Percentiles rank a stretch among this genome's conserved stretches.
These are phyloP conservation scores for Bombus waltoni DNA, from an alignment of 1,140 invertebrate genomes.

Conservation along the genomic window DNA sequence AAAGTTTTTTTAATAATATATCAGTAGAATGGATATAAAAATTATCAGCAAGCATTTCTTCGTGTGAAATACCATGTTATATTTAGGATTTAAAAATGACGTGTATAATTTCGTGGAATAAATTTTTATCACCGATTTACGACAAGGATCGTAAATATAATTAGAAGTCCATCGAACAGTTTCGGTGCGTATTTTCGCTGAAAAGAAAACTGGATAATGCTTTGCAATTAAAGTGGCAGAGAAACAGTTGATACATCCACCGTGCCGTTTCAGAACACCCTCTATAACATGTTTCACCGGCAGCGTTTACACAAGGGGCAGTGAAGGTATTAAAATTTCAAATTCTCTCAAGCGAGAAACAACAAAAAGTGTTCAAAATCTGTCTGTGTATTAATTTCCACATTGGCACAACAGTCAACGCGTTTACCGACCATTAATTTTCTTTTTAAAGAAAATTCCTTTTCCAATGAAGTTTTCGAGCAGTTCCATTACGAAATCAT, in stretches of 20 bases:
- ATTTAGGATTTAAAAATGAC: neutral
- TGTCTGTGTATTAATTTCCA: conserved; percentile 19
- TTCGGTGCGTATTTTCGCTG: neutral
- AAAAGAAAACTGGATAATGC: neutral
- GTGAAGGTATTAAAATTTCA: conserved; percentile 55
- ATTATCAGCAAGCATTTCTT: neutral
- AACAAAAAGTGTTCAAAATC: conserved; percentile 36
- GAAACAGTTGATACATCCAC: conserved; percentile 25
- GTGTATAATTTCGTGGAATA: neutral
- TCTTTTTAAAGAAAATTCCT: neutral
- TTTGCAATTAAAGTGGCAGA: conserved; percentile 15
- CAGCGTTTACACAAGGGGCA: conserved; percentile 45
- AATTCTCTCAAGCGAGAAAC: conserved; percentile 37
- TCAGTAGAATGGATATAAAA: neutral
- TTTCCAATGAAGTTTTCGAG: too few relatives aligned
- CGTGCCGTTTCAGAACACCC: conserved; percentile 19
- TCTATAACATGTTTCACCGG: conserved; percentile 22
- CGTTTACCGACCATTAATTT: neutral
- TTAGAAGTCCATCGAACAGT: neutral
- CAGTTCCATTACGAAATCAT: neutral
- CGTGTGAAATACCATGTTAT: too few relatives aligned
- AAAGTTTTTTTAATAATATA: neutral
- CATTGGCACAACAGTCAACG: neutral
- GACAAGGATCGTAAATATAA: neutral
- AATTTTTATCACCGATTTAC: neutral